These are phyloP conservation scores for Siphamia tubifer DNA, from an alignment of 2,113 vertebrate genomes.

Conservation along the genomic window DNA sequence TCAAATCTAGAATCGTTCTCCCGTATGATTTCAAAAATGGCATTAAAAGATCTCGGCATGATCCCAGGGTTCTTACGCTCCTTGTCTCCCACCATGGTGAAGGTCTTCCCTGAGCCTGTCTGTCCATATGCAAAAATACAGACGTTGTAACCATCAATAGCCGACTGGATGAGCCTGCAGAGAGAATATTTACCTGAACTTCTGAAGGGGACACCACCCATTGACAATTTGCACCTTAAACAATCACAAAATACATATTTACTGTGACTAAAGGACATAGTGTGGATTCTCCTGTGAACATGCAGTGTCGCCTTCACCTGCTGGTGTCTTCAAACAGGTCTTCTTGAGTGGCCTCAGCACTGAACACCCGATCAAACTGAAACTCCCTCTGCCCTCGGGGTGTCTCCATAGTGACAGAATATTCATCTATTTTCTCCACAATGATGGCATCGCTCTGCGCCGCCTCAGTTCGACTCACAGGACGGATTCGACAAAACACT, in stretches of 20 bases:
- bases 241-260: no score
- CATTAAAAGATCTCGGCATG: slow-evolving; percentile 74
- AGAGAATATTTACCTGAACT: background rate
- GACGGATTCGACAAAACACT: slow-evolving; percentile 80
- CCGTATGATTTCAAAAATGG: slow-evolving; percentile 74
- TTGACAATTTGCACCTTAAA: no score
- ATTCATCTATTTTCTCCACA: slow-evolving; percentile 75
- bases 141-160: slow-evolving; percentile 79
- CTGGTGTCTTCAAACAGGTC: slow-evolving; percentile 76
- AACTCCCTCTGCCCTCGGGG: slow-evolving; percentile 76
- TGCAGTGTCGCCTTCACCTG: slow-evolving; percentile 56
- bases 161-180: slow-evolving; percentile 77
- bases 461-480: slow-evolving; percentile 58
- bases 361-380: slow-evolving; percentile 80
- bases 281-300: background rate
- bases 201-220: background rate
- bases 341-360: slow-evolving; percentile 71
- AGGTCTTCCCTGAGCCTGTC: slow-evolving; percentile 81
- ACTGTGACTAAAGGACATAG: background rate
- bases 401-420: slow-evolving; percentile 69
- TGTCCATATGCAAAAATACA: slow-evolving; percentile 81
- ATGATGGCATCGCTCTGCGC: slow-evolving; percentile 36
- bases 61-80: slow-evolving; percentile 76
- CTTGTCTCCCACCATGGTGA: slow-evolving; percentile 80
- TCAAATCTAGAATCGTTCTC: slow-evolving; percentile 75